These are phyloP conservation scores for Pantherophis alleghaniensis DNA, from an alignment of 2,797 vertebrate genomes.

Conservation along the genomic window DNA sequence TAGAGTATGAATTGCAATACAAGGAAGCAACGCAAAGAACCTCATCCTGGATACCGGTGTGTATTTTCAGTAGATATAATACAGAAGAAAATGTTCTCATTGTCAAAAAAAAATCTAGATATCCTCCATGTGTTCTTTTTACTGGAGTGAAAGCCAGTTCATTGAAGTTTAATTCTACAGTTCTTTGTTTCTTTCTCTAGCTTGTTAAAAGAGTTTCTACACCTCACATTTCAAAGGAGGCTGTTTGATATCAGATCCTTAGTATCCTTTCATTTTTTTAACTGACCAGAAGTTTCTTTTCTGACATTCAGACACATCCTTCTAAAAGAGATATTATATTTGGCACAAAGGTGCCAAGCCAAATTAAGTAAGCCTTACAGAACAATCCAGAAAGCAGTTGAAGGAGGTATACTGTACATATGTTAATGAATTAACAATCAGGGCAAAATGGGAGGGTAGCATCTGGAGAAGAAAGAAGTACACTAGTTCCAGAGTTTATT, in stretches of 20 bases:
- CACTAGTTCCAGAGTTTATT: background rate
- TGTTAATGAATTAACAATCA: background rate
- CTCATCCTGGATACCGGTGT: conserved; percentile 41
- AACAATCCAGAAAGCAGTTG: background rate
- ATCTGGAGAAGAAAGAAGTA: background rate
- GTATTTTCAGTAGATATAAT: conserved; percentile 16
- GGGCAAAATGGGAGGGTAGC: background rate
- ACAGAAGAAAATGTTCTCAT: background rate
- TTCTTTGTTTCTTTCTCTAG: background rate
- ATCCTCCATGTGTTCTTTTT: background rate
- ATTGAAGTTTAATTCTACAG: background rate
- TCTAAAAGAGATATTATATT: background rate
- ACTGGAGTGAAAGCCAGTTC: background rate
- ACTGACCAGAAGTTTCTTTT: too few relatives aligned
- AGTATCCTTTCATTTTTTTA: background rate
- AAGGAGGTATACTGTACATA: background rate
- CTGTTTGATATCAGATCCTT: background rate
- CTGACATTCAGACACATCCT: background rate
- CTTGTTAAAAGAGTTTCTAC: background rate
- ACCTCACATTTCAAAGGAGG: background rate
- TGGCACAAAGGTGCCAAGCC: background rate
- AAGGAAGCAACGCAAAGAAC: conserved; percentile 39
- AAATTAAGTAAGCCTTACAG: background rate
- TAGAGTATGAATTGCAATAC: conserved; percentile 49
- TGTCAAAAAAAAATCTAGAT: background rate